Evolutionary conservation across 2,797 vertebrate species (phyloP).

Genomic region (Onychomys arenicola): DNA sequence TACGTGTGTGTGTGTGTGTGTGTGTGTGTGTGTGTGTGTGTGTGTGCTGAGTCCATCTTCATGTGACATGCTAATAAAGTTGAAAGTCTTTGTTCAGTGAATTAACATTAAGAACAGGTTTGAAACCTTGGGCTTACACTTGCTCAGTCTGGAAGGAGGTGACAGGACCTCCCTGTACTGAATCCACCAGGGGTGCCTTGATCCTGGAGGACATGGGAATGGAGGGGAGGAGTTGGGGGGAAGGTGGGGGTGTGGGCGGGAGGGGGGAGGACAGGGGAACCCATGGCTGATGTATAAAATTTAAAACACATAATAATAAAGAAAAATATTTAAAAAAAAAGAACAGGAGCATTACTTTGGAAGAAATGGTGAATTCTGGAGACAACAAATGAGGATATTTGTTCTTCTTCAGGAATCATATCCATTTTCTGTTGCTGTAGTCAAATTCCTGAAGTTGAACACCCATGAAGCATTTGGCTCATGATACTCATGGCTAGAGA

Average conservation of each 20-base stretch:
- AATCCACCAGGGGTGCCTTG: no score
- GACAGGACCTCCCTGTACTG: no score
- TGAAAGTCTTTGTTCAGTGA: not conserved
- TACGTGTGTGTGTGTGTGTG: not conserved
- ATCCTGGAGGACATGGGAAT: no score
- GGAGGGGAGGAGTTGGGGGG: no score
- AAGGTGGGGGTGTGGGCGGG: no score
- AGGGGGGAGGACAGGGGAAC: no score
- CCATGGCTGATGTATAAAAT: no score
- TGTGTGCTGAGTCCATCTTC: not conserved
- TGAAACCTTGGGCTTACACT: no score
- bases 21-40: not conserved
- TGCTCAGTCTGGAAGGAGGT: no score
- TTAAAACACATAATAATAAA: no score
- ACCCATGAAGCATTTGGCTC: not conserved
- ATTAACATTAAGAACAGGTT: not conserved
- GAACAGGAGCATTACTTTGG: not conserved
- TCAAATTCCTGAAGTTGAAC: not conserved
- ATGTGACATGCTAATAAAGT: not conserved
- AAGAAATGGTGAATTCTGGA: not conserved
- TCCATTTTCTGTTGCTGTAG: not conserved
- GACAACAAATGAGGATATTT: not conserved
- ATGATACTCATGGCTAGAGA: not conserved
- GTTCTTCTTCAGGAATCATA: not conserved
- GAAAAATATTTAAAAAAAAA: no score